Percentiles rank a stretch among this genome's conserved stretches.
Conservation (phyloP, 2,113 vertebrate species). For the Dolichotis patagonum region DNA sequence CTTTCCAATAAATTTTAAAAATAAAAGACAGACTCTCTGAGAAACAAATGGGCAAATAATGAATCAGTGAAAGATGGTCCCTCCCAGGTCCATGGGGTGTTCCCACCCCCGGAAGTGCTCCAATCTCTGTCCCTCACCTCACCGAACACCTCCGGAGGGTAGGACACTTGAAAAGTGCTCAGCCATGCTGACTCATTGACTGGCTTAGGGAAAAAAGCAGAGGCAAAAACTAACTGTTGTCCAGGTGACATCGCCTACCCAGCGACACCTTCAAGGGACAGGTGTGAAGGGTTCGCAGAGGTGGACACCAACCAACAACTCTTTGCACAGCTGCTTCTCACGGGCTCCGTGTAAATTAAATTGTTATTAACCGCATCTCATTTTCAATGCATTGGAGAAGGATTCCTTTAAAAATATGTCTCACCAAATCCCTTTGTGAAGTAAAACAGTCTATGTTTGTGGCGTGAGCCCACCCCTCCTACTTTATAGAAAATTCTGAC, state of each 20-base stretch:
- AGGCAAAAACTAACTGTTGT: background rate
- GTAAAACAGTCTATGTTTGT: background rate
- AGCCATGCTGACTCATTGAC: rapidly evolving
- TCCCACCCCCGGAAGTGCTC: background rate
- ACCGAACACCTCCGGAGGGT: rapidly evolving
- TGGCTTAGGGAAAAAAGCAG: rapidly evolving
- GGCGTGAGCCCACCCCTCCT: background rate
- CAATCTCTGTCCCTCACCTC: no score
- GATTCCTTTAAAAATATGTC: background rate
- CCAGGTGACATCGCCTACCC: background rate
- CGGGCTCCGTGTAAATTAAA: background rate
- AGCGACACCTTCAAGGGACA: background rate
- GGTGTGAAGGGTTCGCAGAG: background rate
- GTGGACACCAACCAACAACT: rapidly evolving
- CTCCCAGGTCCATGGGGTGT: background rate
- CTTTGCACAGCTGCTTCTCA: background rate
- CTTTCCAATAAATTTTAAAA: background rate
- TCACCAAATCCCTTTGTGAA: conserved; percentile 5
- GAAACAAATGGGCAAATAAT: background rate
- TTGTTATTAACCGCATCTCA: background rate
- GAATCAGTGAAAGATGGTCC: no score
- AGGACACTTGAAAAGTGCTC: background rate
- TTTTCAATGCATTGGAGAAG: background rate
- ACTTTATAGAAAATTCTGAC: background rate
- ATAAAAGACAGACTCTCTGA: background rate